Evolutionary conservation across 2,888 invertebrate species (phyloP).

Genomic region (Apamea sordens): DNA sequence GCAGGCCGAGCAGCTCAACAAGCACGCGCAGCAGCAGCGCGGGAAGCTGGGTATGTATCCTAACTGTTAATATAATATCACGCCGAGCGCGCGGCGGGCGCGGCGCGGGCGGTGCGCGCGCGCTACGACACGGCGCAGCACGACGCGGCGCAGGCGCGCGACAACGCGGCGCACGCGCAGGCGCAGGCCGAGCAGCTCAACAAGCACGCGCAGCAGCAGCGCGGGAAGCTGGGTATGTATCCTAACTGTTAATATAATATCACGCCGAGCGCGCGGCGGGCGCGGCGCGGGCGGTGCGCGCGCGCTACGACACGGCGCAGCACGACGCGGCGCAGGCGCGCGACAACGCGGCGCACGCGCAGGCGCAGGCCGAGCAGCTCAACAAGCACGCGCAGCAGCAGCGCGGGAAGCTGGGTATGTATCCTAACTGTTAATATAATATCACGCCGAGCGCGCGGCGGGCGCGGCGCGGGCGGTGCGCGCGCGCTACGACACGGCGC

Average conservation of each 20-base stretch:
- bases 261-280: constrained; percentile 57
- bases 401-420: constrained; percentile 71
- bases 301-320: constrained; percentile 82
- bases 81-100: constrained; percentile 65
- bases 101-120: constrained; percentile 73
- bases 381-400: constrained; percentile 67
- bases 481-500: constrained; percentile 82
- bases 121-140: constrained; percentile 82
- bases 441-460: constrained; percentile 54
- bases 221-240: constrained; percentile 71
- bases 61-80: neutral
- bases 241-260: neutral
- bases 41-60: constrained; percentile 69
- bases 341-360: constrained; percentile 71
- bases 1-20: constrained; percentile 71
- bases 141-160: constrained; percentile 81
- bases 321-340: constrained; percentile 82
- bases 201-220: constrained; percentile 66
- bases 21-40: constrained; percentile 66
- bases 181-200: constrained; percentile 71
- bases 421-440: neutral
- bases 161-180: constrained; percentile 70
- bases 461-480: constrained; percentile 70
- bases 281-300: constrained; percentile 72
- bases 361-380: constrained; percentile 71